Conservation (phyloP, 2,797 vertebrate species). For the Lateolabrax maculatus region DNA sequence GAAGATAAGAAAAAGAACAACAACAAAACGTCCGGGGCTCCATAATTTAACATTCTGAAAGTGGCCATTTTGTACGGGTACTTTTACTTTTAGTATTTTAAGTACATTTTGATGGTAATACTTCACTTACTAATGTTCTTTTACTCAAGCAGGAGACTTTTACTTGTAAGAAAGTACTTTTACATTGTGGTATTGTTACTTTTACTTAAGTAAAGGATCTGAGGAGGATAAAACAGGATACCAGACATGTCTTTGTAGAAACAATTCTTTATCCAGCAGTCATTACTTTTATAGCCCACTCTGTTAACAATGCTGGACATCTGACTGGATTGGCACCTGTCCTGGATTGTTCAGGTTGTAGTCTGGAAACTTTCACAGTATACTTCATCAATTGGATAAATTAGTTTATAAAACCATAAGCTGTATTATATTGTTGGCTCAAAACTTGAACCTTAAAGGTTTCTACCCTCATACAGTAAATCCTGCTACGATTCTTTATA, state of each 20-base stretch:
- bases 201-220: too few relatives aligned
- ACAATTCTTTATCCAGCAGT: too few relatives aligned
- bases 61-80: not conserved
- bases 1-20: too few relatives aligned
- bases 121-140: too few relatives aligned
- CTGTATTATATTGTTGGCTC: not conserved
- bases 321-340: not conserved
- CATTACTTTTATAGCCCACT: not conserved
- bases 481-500: not conserved
- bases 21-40: not conserved
- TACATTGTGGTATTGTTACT: too few relatives aligned
- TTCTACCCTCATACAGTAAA: not conserved
- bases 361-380: not conserved
- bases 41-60: not conserved
- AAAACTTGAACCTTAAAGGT: not conserved
- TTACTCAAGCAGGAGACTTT: not conserved
- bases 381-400: not conserved
- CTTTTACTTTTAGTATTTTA: not conserved
- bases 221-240: too few relatives aligned
- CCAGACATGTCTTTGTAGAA: too few relatives aligned
- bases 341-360: not conserved
- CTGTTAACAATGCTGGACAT: not conserved
- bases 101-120: not conserved
- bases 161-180: too few relatives aligned
- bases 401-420: not conserved